phyloP scores from a whole-genome alignment of 2,888 invertebrate species.

The Geotrupes spiniger region DNA sequence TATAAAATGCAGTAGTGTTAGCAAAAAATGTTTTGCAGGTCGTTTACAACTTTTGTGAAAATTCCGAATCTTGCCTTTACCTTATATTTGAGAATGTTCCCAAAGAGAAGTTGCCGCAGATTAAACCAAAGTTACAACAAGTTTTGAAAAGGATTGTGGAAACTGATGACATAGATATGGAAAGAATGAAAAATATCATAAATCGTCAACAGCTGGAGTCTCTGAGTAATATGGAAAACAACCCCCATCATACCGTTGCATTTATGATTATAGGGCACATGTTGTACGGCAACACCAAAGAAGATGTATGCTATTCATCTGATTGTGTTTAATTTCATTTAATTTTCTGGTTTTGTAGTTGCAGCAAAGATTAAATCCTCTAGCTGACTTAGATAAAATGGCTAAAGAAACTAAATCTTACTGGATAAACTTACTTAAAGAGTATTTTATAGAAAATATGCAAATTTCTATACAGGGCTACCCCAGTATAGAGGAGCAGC shows the following conservation, averaged over 20 bases:
- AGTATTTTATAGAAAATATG: conserved; percentile 64
- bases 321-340: conserved; percentile 2
- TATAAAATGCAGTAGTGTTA: background rate
- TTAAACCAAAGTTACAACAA: conserved; percentile 58
- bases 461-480: conserved; percentile 62
- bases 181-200: conserved; percentile 69
- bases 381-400: conserved; percentile 60
- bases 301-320: conserved; percentile 60
- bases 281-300: conserved; percentile 71
- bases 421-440: conserved; percentile 69
- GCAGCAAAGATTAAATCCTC: conserved; percentile 65
- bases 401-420: conserved; percentile 60
- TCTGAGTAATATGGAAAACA: conserved; percentile 69
- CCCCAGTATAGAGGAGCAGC: conserved; percentile 64
- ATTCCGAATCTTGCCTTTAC: conserved; percentile 67
- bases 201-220: conserved; percentile 68
- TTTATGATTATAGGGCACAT: conserved; percentile 79
- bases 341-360: conserved; percentile 51
- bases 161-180: conserved; percentile 66
- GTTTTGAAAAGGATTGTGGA: conserved; percentile 52
- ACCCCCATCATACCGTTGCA: conserved; percentile 74
- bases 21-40: conserved; percentile 53
- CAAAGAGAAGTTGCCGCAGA: conserved; percentile 60
- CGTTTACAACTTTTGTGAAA: conserved; percentile 67
- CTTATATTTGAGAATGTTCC: conserved; percentile 76